Base-by-base conservation (phyloP, 2,797 vertebrate genomes). In the Scarus forsteni region DNA sequence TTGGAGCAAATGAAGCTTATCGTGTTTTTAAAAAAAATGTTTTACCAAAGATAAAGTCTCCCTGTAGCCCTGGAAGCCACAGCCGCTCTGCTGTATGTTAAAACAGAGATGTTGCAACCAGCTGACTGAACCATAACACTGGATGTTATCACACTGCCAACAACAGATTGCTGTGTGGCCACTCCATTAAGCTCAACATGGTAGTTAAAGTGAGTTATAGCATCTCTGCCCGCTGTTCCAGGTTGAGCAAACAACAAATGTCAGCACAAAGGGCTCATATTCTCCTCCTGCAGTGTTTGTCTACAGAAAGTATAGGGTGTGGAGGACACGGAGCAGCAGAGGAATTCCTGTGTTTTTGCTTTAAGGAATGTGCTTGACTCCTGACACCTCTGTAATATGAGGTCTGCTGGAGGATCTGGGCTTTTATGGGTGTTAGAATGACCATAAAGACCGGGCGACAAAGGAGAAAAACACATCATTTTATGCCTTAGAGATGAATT, bases 191-290 rank as follows among this genome's bases (percentile, higher is more conserved):
- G 77, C 68, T 77, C 72, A 80, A 53, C 71, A 61, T 44, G 58
- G 76, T 55, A 54, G 75, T 80, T 85, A 62, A 83, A 72, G n/a
- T 85, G 72, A 85, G 58, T 87, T 75, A 82, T 76, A 51, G 70
- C 43, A 38, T 78, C 48, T 64, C 15, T 66, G 44, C 43, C 64
- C 58, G 60, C 63, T 55, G 66, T 40, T 77, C 43, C 67, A 63
- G 62, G 62, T 73, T 67, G 56, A 76, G 53, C 58, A 82, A 87
- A 83, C 60, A 75, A 60, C 40, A 39, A 51, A 68, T 73, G 66
- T 80, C 64, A 73, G 76, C 73, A 69, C 39, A 43, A 44, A 70
- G 45, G 13, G 13, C 63, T 81, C 9, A 0, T 63, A 54, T 81
- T 73, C 54, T 68, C 40, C 9, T 27, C 9, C 64, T 60, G 53